phyloP scores from a whole-genome alignment of 2,113 vertebrate genomes.

The Gallinago paraguaiae region DNA sequence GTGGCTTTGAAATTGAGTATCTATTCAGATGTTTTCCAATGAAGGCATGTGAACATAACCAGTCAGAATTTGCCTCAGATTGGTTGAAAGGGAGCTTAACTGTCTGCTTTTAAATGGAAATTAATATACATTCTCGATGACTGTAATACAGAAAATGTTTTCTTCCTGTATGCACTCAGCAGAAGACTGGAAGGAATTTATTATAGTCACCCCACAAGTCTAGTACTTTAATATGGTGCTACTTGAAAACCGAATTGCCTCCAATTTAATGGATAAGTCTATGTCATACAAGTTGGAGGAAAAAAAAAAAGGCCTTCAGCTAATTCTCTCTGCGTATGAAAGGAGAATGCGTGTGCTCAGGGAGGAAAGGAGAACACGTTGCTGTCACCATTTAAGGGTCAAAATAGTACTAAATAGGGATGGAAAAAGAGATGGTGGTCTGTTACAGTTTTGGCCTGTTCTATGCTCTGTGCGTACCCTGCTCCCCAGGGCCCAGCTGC shows the following conservation, averaged over 20 bases:
- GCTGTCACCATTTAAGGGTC: not conserved
- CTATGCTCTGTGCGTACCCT: fast-evolving
- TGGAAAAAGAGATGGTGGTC: fast-evolving
- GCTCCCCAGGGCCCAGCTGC: not conserved
- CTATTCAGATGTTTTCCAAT: not conserved
- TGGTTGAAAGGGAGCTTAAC: not conserved
- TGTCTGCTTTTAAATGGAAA: slow-evolving; percentile 34
- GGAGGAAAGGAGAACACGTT: not conserved
- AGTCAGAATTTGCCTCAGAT: not conserved
- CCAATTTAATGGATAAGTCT: not conserved
- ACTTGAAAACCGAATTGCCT: not conserved
- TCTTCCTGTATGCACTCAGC: not conserved
- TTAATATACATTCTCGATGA: not conserved
- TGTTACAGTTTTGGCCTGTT: not conserved
- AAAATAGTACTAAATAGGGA: not conserved
- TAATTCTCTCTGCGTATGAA: not conserved
- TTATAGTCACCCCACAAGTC: not conserved
- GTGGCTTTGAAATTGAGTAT: not conserved
- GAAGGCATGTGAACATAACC: not conserved
- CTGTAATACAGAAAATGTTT: not conserved
- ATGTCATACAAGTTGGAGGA: not conserved
- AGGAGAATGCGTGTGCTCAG: fast-evolving
- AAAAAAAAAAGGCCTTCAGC: not conserved
- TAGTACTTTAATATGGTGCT: not conserved
- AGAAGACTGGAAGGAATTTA: not conserved